Evolutionary conservation across 2,888 invertebrate species (phyloP), one percentile per base, ranked within the genome.

Genomic region (Mythimna albipuncta): DNA sequence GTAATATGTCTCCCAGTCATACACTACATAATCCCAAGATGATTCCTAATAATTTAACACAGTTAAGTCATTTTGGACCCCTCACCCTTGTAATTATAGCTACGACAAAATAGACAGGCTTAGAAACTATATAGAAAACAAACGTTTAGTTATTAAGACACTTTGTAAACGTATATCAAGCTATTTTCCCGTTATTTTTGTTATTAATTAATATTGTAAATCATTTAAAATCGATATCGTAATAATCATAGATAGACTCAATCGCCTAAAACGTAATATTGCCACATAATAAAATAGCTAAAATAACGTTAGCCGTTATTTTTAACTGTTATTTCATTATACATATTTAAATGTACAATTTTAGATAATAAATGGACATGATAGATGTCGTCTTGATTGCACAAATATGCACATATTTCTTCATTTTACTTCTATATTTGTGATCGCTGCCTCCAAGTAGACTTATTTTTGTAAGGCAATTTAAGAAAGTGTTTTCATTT

Each of bases 1-100:
- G 82, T 91, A 38, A 72, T 92, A 72, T 89, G 83, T 78, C 77
- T 91, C 67, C 85, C 89, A 67, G 77, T 92, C 38, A 86, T 94
- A 59, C 91, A 92, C 77, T 91, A 91, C 88, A 90, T 94, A 75
- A 94, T 94, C 90, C 93, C 93, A 77, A 96, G 96, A 94, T 96
- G 96, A 96, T 95, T 95, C 84, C 81, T 77, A 89, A 85, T 87
- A 78, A 66, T 72, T 69, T 74, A 79, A 69, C 55, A 44, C 58
- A 70, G 66, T 81, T 72, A 85, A 88, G 79, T 83, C 84, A 82
- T 85, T 82, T 78, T 82, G 85, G 79, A 89, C 86, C 89, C 89
- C 89, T 81, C 68, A 87, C 78, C 88, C 85, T 86, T 92, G 93
- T 93, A 90, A 90, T 88, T 89, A 91, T 89, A 93, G 89, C 87